Evolutionary conservation across 2,888 invertebrate genomes (phyloP), one percentile per base, ranked within the genome.

Genomic region (Lagria hirta): DNA sequence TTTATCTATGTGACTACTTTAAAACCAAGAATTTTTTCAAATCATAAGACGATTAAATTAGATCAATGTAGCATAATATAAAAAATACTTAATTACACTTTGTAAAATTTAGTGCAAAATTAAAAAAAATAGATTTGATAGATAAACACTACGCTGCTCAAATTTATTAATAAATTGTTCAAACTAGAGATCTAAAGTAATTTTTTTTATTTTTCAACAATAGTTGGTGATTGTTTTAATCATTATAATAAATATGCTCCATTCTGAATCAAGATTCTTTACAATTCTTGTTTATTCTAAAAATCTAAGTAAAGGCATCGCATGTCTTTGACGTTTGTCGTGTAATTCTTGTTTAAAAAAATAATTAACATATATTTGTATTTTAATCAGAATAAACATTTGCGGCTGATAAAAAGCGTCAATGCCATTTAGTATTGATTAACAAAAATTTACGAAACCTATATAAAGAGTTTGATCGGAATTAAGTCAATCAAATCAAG

Each of bases 381-480:
- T 35, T 24, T 24, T 30, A 42, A 36, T 47, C 32, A 42, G 21
- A 47, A 32, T 42, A 42, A 37, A 20, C 15, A 42, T 37, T 32
- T 37, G 20, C 47, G 40, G 32, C 36, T 23, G 47, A 17, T 21
- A 36, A 47, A 37, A 18, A 37, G 37, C 47, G 47, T 47, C 47
- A 47, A 47, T 47, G 37, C 47, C 28, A 42, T 34, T 47, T 47
- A 47, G 47, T 42, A 24, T 29, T 24, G 26, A 47, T 47, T 47
- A 47, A 37, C 47, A 20, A 42, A 42, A 32, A 24, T 33, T 21
- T 14, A 11, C n/a, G 13, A n/a, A n/a, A 13, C 8, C 20, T n/a
- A 12, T 42, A 47, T 47, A 47, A 37, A 47, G 11, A 10, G n/a
- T n/a, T 2, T n/a, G 5, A 8, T 15, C 15, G n/a, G 10, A 4